phyloP scores from a whole-genome alignment of 2,113 vertebrate genomes.

The Stigmatopora nigra region DNA sequence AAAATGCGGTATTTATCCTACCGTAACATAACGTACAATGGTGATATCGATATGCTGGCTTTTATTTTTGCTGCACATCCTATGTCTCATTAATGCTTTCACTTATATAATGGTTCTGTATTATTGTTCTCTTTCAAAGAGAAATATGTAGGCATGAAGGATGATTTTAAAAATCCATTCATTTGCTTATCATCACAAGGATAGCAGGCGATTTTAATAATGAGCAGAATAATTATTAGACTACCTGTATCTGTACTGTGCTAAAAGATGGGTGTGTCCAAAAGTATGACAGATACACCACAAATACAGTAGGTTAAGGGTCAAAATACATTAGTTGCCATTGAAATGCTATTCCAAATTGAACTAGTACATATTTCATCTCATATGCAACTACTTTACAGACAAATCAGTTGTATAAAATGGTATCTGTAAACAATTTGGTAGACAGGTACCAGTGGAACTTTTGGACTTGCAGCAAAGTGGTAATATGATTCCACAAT shows the following conservation, averaged over 20 bases:
- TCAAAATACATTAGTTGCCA: constrained; percentile 15
- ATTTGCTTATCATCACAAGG: background rate
- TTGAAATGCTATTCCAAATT: background rate
- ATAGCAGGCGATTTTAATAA: constrained; percentile 54
- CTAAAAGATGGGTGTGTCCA: constrained; percentile 14
- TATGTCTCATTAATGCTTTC: background rate
- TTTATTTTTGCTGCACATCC: background rate
- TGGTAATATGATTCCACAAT: constrained; percentile 33
- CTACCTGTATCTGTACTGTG: constrained; percentile 44
- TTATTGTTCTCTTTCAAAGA: constrained; percentile 30
- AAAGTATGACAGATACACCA: constrained; percentile 32
- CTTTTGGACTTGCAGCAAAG: constrained; percentile 13
- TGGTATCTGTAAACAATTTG: too few species aligned
- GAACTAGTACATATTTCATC: constrained; percentile 19
- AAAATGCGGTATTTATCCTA: background rate
- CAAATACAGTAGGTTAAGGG: constrained; percentile 8
- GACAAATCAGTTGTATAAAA: constrained; percentile 22
- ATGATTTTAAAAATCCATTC: too few species aligned
- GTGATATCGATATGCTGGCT: background rate
- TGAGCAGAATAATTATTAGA: constrained; percentile 39
- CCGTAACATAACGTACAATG: too few species aligned
- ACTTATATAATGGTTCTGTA: background rate
- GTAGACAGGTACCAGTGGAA: constrained; percentile 22
- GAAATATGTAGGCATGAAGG: too few species aligned
- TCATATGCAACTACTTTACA: constrained; percentile 1